These are phyloP conservation scores for Rissa tridactyla DNA, from an alignment of 2,113 vertebrate species.

Conservation along the genomic window DNA sequence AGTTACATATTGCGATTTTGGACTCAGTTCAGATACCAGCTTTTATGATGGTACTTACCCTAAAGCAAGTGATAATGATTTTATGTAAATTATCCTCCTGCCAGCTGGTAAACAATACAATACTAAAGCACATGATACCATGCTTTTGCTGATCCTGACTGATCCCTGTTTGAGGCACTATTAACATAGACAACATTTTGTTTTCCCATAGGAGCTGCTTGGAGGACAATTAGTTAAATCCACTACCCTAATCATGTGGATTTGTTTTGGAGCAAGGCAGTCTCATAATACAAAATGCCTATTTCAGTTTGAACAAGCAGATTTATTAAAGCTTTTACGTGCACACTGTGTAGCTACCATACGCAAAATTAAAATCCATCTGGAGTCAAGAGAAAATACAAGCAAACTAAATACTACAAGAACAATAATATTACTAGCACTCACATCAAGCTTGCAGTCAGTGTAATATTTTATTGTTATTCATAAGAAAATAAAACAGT, in stretches of 20 bases:
- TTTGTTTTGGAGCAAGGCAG: conserved; percentile 62
- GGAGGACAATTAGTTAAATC: conserved; percentile 69
- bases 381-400: conserved; percentile 57
- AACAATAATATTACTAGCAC: conserved; percentile 23
- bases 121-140: not conserved
- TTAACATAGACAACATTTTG: conserved; percentile 29
- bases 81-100: conserved; percentile 33
- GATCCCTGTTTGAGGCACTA: conserved; percentile 45
- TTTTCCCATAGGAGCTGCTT: conserved; percentile 51
- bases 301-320: conserved; percentile 61
- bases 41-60: conserved; percentile 12
- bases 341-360: conserved; percentile 19
- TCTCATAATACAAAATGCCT: conserved; percentile 56
- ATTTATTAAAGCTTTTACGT: conserved; percentile 59
- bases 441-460: conserved; percentile 27
- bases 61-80: conserved; percentile 41
- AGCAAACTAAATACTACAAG: conserved; percentile 57
- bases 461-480: conserved; percentile 49
- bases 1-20: not conserved
- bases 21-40: not conserved
- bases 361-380: conserved; percentile 62
- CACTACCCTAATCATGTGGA: conserved; percentile 50
- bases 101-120: conserved; percentile 18
- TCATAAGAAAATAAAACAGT: conserved; percentile 46
- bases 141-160: conserved; percentile 28